Percentiles rank a stretch among this genome's conserved stretches.
Conservation (phyloP, 2,888 invertebrate genomes). For the Asteroscopus sphinx region DNA sequence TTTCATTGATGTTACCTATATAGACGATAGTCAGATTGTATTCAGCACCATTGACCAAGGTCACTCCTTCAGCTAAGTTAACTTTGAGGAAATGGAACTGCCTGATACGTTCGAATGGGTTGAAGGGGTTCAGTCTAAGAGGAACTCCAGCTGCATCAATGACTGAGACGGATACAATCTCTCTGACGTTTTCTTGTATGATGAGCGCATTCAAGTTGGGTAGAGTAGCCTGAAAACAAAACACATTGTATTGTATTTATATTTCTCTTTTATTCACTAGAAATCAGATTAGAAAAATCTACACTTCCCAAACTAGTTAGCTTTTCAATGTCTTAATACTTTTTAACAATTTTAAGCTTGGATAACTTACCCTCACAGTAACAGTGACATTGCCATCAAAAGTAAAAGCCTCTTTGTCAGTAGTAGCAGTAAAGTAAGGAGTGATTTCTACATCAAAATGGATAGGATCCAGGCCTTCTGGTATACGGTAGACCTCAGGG, state of each 20-base stretch:
- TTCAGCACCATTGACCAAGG: slow-evolving; percentile 62
- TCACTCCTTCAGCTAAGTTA: slow-evolving; percentile 70
- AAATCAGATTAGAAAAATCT: too few species aligned
- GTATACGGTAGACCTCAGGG: slow-evolving; percentile 70
- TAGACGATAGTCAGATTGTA: slow-evolving; percentile 74
- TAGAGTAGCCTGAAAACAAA: slow-evolving; percentile 68
- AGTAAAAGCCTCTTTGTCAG: slow-evolving; percentile 72
- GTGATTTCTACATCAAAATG: slow-evolving; percentile 88
- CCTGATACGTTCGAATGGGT: slow-evolving; percentile 69
- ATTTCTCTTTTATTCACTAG: too few species aligned
- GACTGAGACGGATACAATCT: slow-evolving; percentile 65
- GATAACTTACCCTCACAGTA: slow-evolving; percentile 68
- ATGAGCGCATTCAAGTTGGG: slow-evolving; percentile 65
- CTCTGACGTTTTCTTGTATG: slow-evolving; percentile 81
- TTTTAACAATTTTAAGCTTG: too few species aligned
- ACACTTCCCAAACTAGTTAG: too few species aligned
- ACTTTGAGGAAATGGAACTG: slow-evolving; percentile 77
- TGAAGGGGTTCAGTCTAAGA: slow-evolving; percentile 56
- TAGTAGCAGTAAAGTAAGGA: slow-evolving; percentile 84
- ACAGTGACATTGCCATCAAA: slow-evolving; percentile 86
- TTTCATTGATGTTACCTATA: slow-evolving; percentile 83
- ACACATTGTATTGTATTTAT: too few species aligned
- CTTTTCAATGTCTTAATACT: too few species aligned
- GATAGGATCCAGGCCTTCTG: slow-evolving; percentile 85
- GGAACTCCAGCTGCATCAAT: slow-evolving; percentile 55